Base-by-base conservation (phyloP, 2,113 vertebrate genomes). In the Syngnathus typhle region DNA sequence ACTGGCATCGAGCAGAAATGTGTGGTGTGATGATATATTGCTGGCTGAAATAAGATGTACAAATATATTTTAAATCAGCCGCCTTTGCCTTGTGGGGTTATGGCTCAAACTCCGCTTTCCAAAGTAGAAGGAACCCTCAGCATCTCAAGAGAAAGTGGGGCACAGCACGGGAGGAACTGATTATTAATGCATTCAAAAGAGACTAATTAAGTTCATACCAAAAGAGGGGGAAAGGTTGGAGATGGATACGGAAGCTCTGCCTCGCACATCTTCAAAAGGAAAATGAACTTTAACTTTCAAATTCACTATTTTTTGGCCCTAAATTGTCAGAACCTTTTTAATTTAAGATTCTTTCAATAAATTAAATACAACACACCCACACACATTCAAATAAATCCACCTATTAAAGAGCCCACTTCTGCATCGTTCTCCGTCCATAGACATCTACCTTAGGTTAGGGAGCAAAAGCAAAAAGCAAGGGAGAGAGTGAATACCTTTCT, bases 401-500 rank as follows among this genome's bases (percentile, higher is more conserved):
- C 0, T 3, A 73, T 84, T 11, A 81, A 54, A 87, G 82, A 89
- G 89, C 89, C 84, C 82, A 64, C 73, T 80, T 81, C 90, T 93
- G 93, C 92, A 94, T 94, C 91, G 92, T 92, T 89, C 90, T 89
- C 84, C 84, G 84, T 80, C 82, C 71, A 12, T 12, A 27, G 23
- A 72, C 36, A 15, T 64, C 38, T 70, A 32, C 44, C 64, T 69
- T 12, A 63, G 67, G 64, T 70, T 64, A 69, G 7, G 21, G n/a
- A 75, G 69, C 16, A 21, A 32, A 43, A 43, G 41, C 11, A 12
- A 52, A 67, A 56, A 39, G 44, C 58, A 49, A 49, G 70, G 60
- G 27, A 39, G 52, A 64, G 55, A 10, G 11, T 18, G 58, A 51
- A 86, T 96, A 96, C 94, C 95, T 98, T 95, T 96, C 95, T 87